phyloP scores from a whole-genome alignment of 2,888 invertebrate species.

The Sericinus montela region DNA sequence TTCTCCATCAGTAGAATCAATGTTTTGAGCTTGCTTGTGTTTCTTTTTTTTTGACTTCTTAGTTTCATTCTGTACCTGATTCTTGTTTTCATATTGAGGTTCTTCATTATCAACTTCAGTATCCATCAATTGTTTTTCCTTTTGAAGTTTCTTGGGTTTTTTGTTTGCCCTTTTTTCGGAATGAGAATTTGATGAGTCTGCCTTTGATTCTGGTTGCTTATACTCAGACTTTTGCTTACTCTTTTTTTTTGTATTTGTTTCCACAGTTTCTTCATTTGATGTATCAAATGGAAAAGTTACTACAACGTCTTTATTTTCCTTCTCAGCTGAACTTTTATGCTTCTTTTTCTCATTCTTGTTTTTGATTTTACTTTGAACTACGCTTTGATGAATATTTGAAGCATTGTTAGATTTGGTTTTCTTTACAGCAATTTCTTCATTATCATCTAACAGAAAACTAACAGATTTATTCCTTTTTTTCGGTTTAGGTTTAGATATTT shows the following conservation, averaged over 20 bases:
- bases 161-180: slow-evolving; percentile 12
- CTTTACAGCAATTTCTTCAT: slow-evolving; percentile 47
- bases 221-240: slow-evolving; percentile 14
- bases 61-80: slow-evolving; percentile 21
- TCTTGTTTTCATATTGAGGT: slow-evolving; percentile 16
- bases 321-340: slow-evolving; percentile 20
- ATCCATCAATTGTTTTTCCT: background rate
- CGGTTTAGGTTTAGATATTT: slow-evolving; percentile 32
- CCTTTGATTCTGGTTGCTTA: slow-evolving; percentile 13
- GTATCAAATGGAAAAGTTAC: slow-evolving; percentile 22
- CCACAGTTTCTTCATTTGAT: slow-evolving; percentile 24
- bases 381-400: slow-evolving; percentile 4
- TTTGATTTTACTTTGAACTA: slow-evolving; percentile 15
- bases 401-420: slow-evolving; percentile 53
- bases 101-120: slow-evolving; percentile 10
- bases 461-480: slow-evolving; percentile 68
- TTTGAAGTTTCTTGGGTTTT: background rate
- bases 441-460: slow-evolving; percentile 61
- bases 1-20: slow-evolving; percentile 34
- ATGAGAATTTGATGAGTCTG: slow-evolving; percentile 4
- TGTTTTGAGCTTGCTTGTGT: slow-evolving; percentile 23
- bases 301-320: slow-evolving; percentile 33
- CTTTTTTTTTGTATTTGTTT: slow-evolving; percentile 24
- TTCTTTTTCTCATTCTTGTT: slow-evolving; percentile 20
- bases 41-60: slow-evolving; percentile 46